Conservation (phyloP, 2,113 vertebrate species). For the Lipophrys pholis region DNA sequence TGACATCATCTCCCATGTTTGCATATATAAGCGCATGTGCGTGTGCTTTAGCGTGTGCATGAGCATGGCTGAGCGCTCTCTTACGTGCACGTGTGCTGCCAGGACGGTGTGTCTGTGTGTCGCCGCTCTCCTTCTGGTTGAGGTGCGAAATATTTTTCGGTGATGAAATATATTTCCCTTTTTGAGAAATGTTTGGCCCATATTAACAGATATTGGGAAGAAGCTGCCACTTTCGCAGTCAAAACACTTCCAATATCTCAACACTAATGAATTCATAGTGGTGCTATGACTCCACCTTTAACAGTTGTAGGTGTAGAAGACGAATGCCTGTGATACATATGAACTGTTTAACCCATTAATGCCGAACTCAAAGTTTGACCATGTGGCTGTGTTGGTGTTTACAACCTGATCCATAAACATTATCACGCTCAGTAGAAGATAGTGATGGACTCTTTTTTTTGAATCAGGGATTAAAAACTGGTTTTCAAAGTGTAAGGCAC, state of each 20-base stretch:
- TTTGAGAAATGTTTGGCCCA: slow-evolving; percentile 27
- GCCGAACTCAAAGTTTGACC: slow-evolving; percentile 28
- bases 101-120: slow-evolving; percentile 42
- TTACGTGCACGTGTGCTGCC: slow-evolving; percentile 20
- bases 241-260: slow-evolving; percentile 49
- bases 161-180: slow-evolving; percentile 57
- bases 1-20: slow-evolving; percentile 1
- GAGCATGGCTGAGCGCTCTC: slow-evolving; percentile 40
- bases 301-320: slow-evolving; percentile 34
- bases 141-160: slow-evolving; percentile 58
- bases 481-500: too few species aligned
- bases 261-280: slow-evolving; percentile 22
- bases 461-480: too few species aligned
- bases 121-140: slow-evolving; percentile 44
- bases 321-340: slow-evolving; percentile 27
- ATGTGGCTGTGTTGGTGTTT: neutral
- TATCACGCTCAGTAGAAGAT: too few species aligned
- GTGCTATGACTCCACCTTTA: slow-evolving; percentile 28
- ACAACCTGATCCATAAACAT: too few species aligned
- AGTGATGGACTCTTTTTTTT: too few species aligned
- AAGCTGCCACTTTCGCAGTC: slow-evolving; percentile 37
- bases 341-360: slow-evolving; percentile 26
- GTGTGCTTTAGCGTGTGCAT: slow-evolving; percentile 26
- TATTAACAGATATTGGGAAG: slow-evolving; percentile 49
- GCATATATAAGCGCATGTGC: neutral